Base-by-base conservation (phyloP, 2,888 invertebrate species). In the Bugula neritina region DNA sequence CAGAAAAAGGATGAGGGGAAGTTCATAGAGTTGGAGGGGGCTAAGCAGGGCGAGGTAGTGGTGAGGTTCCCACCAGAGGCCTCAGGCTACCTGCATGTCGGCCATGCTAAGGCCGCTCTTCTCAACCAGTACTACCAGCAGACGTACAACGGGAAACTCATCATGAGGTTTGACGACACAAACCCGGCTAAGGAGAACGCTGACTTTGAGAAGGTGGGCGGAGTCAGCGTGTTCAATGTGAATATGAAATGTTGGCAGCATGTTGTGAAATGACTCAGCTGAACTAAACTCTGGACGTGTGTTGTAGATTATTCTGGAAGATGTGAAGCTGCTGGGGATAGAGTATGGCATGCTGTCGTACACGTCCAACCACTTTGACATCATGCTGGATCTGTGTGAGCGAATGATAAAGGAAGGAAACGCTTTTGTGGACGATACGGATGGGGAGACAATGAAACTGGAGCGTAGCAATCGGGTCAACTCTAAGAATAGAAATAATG, bases 41-140 rank as follows among this genome's bases (percentile, higher is more conserved):
- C 98, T 35, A 94, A 96, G 86, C 92, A 92, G 89, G 98, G 98
- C 35, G 93, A 99, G 86, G 97, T 99, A 71, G 89, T 99, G 35
- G 98, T 99, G 0, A 88, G 99, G 74, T 99, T 99, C 83, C 99
- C 99, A n/a, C 99, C 99, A 54, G 99, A 99, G 87, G 99, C 99
- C 52, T 97, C 97, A 77, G 99, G 96, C 27, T 94, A 90, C 84
- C 87, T 99, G 29, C 99, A 99, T 83, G 94, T 99, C 82, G 99
- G 99, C 0, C 99, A 99, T 85, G 99, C 99, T 0, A 99, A 99
- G 85, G 99, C 99, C 5, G 99, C 98, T 25, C 87, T 99, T 0
- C 87, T 99, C 21, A 99, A 99, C 86, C 97, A 98, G 83, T 93
- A 98, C 86, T 99, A 99, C 81, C 80, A 82, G 73, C 77, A 83